Evolutionary conservation across 2,888 invertebrate genomes (phyloP).

Genomic region (Bombyx huttoni): DNA sequence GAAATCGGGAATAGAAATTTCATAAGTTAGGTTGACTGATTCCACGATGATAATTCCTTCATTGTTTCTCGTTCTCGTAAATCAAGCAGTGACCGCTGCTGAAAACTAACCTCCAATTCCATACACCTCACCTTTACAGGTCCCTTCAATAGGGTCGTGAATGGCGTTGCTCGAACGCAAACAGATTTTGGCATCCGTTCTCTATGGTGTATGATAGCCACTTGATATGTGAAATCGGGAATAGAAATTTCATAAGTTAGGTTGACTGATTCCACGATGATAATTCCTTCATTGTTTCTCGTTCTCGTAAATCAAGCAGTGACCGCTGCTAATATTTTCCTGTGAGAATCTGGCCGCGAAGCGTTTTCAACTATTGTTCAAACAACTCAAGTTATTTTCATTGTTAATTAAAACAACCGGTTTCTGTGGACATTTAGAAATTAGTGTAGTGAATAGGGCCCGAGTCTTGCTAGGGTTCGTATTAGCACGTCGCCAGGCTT

Average conservation of each 20-base stretch:
- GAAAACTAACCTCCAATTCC: too few species aligned
- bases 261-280: slow-evolving; percentile 45
- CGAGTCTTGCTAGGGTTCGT: too few species aligned
- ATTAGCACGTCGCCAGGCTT: too few species aligned
- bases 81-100: slow-evolving; percentile 19
- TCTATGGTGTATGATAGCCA: slow-evolving; percentile 47
- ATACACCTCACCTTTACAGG: too few species aligned
- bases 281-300: slow-evolving; percentile 40
- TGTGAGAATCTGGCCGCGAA: slow-evolving; percentile 50
- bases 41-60: slow-evolving; percentile 35
- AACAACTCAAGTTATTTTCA: too few species aligned
- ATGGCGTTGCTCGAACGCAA: slow-evolving; percentile 1
- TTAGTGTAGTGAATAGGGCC: too few species aligned
- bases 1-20: slow-evolving; percentile 44
- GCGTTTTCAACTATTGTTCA: slow-evolving; percentile 11
- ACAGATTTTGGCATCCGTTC: slow-evolving; percentile 17
- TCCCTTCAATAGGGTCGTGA: slow-evolving; percentile 8
- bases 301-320: slow-evolving; percentile 13
- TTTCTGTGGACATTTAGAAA: too few species aligned
- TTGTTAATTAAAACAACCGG: too few species aligned
- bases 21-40: slow-evolving; percentile 44
- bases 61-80: slow-evolving; percentile 33
- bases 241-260: slow-evolving; percentile 46
- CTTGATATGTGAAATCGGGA: slow-evolving; percentile 54
- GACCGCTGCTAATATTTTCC: slow-evolving; percentile 32